These are phyloP conservation scores for Nesoenas mayeri DNA, from an alignment of 2,113 vertebrate genomes.

Conservation along the genomic window DNA sequence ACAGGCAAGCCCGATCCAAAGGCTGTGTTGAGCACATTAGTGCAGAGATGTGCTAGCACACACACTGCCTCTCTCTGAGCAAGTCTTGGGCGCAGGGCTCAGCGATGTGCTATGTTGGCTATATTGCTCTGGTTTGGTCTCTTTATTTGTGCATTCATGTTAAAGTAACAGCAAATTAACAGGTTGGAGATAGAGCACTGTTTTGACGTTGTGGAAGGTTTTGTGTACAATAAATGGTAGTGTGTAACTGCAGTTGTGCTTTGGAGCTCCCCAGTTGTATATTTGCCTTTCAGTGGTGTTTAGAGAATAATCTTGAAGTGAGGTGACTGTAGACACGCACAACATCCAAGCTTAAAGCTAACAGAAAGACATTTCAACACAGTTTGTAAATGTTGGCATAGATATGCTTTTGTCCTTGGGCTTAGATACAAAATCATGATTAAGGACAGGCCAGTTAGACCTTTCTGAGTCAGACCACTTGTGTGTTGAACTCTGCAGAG, in stretches of 20 bases:
- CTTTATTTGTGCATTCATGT: background rate
- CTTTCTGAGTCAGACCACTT: background rate
- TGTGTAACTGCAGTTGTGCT: background rate
- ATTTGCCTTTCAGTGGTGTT: background rate
- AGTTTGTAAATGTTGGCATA: background rate
- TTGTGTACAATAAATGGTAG: background rate
- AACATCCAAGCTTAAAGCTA: background rate
- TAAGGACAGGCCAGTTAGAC: background rate
- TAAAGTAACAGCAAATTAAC: background rate
- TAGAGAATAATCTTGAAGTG: background rate
- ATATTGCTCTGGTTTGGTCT: background rate
- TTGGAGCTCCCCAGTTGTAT: background rate
- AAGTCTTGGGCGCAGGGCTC: background rate
- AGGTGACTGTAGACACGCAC: background rate
- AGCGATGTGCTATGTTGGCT: accelerated
- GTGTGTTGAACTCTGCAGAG: background rate
- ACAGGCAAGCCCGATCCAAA: background rate
- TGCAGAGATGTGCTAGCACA: background rate
- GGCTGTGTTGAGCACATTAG: background rate
- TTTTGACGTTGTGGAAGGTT: background rate
- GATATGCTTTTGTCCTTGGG: background rate
- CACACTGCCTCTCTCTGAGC: background rate
- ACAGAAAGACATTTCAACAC: slow-evolving; percentile 18
- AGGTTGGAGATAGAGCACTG: background rate
- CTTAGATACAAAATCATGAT: background rate